Percentiles rank a stretch among this genome's conserved stretches.
Evolutionary conservation across 2,113 vertebrate genomes (phyloP).

Genomic region (Ibidorhyncha struthersii): DNA sequence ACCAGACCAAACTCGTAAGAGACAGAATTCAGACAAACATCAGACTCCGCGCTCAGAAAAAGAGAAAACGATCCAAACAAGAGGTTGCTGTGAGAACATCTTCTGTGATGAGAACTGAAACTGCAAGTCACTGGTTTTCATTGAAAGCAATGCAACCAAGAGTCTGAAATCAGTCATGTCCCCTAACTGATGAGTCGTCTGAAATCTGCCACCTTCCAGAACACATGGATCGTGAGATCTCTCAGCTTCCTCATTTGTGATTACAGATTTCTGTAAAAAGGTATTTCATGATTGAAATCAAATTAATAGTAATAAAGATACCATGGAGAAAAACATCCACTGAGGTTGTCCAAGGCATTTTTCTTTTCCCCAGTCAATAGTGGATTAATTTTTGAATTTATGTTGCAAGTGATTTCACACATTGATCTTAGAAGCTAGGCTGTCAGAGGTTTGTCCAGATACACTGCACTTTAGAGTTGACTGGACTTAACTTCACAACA

Average conservation of each 20-base stretch:
- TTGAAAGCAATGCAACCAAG: slow-evolving; percentile 63
- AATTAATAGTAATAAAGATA: neutral
- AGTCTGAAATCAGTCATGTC: slow-evolving; percentile 69
- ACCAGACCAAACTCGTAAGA: neutral
- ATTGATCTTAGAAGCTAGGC: neutral
- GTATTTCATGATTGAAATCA: neutral
- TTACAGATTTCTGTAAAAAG: neutral
- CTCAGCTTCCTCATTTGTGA: neutral
- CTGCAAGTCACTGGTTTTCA: slow-evolving; percentile 66
- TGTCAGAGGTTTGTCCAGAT: neutral
- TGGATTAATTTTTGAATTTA: neutral
- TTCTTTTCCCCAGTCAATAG: neutral
- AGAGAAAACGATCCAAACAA: slow-evolving; percentile 50
- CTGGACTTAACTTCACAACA: neutral
- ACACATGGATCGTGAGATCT: slow-evolving; percentile 18
- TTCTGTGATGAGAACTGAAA: slow-evolving; percentile 67
- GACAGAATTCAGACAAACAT: neutral
- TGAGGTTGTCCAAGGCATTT: neutral
- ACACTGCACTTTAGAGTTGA: neutral
- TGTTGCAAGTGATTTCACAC: neutral
- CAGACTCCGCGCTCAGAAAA: neutral
- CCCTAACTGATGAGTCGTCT: slow-evolving; percentile 43
- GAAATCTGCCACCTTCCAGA: slow-evolving; percentile 36
- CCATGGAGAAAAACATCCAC: neutral
- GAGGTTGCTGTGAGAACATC: slow-evolving; percentile 45